These are phyloP conservation scores for Temnothorax longispinosus DNA, from an alignment of 1,140 invertebrate genomes.

Conservation along the genomic window DNA sequence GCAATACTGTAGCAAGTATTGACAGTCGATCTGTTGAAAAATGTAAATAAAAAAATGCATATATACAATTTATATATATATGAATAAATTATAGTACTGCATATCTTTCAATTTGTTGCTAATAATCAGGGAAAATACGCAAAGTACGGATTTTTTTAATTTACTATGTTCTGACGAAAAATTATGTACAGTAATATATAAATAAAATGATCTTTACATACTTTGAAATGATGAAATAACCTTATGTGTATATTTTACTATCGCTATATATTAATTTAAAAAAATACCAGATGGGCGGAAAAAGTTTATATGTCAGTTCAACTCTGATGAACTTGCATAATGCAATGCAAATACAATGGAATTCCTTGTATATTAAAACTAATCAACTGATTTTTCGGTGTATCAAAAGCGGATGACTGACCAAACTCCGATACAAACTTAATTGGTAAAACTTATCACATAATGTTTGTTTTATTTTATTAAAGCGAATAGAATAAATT, in stretches of 20 bases:
- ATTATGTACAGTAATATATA: neutral
- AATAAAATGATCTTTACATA: neutral
- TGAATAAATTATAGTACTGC: slow-evolving; percentile 3
- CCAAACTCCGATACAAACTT: too few species aligned
- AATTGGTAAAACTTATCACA: too few species aligned
- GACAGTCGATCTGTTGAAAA: neutral
- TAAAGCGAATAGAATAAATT: too few species aligned
- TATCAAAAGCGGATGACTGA: too few species aligned
- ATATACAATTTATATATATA: neutral
- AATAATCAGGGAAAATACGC: neutral
- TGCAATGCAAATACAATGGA: neutral
- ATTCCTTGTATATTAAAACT: too few species aligned
- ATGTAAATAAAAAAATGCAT: slow-evolving; percentile 3
- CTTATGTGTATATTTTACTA: neutral
- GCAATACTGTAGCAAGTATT: slow-evolving; percentile 13
- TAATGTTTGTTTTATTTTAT: too few species aligned
- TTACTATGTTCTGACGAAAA: neutral
- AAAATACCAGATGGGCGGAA: neutral
- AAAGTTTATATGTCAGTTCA: neutral
- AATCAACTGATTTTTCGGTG: too few species aligned
- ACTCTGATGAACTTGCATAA: neutral
- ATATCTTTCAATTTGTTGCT: neutral
- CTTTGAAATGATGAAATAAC: neutral
- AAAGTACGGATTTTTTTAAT: neutral
- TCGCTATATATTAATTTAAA: neutral